A percentile compares a stretch with the other conserved stretches of the same genome.
Evolutionary conservation across 2,797 vertebrate genomes (phyloP).

Genomic region (Malurus leucopterus): DNA sequence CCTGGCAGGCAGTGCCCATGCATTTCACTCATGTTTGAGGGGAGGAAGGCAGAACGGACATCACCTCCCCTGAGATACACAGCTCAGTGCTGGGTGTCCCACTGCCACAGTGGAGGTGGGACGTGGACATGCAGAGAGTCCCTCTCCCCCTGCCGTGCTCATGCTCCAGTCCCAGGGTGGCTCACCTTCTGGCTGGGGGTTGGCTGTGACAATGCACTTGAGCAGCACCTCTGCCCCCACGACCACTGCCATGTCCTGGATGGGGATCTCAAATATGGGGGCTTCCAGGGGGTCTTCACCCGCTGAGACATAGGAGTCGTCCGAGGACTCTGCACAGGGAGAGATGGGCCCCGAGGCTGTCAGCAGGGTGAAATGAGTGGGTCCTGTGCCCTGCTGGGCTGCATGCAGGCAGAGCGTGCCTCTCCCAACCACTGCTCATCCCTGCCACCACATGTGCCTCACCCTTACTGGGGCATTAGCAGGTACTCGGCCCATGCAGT

Average conservation of each 20-base stretch:
- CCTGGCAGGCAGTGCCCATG: background rate
- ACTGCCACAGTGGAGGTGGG: rapidly evolving
- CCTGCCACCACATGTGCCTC: background rate
- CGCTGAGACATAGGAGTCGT: constrained; percentile 95
- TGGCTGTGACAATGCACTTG: constrained; percentile 89
- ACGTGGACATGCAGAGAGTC: rapidly evolving
- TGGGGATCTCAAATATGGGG: constrained; percentile 89
- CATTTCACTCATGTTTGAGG: background rate
- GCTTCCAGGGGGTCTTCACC: constrained; percentile 93
- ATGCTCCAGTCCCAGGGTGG: rapidly evolving
- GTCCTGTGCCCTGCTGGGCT: rapidly evolving
- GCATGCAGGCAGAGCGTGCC: background rate
- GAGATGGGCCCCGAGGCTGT: background rate
- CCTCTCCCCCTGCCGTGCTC: rapidly evolving
- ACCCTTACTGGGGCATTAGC: background rate
- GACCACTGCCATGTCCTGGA: constrained; percentile 81
- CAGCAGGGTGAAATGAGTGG: background rate
- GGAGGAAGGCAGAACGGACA: background rate
- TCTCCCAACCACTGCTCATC: background rate
- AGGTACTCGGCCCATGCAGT: background rate
- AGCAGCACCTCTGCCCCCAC: constrained; percentile 85
- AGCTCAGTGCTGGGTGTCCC: rapidly evolving
- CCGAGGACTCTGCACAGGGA: constrained; percentile 86
- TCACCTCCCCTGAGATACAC: background rate
- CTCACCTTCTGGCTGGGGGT: constrained; percentile 89